A percentile compares a stretch with the other conserved stretches of the same genome.
These are phyloP conservation scores for Archaeoteleia sp. DNA, from an alignment of 2,888 invertebrate genomes.

Conservation along the genomic window DNA sequence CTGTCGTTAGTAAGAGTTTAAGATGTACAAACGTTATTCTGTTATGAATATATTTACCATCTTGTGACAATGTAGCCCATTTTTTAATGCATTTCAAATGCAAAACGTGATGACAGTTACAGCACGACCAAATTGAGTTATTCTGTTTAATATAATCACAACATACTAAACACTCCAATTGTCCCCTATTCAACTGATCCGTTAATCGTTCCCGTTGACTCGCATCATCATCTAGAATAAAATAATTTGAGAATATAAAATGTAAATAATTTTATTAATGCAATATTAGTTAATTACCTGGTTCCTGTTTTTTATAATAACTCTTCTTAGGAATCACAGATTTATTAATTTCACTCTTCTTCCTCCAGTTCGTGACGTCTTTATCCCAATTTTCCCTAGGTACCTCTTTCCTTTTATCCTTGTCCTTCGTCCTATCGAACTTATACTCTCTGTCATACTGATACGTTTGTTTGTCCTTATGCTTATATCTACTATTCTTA, in stretches of 20 bases:
- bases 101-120: conserved; percentile 92
- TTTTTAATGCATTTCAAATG: conserved; percentile 93
- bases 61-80: conserved; percentile 91
- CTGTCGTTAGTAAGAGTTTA: too few species aligned
- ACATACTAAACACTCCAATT: conserved; percentile 95
- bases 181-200: conserved; percentile 87
- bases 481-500: conserved; percentile 31
- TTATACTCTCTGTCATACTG: conserved; percentile 29
- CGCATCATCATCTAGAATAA: conserved; percentile 76
- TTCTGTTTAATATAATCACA: conserved; percentile 89
- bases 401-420: conserved; percentile 37
- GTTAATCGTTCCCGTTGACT: conserved; percentile 90
- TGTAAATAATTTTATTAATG: background rate
- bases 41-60: conserved; percentile 73
- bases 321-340: conserved; percentile 50
- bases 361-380: conserved; percentile 63
- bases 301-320: conserved; percentile 58
- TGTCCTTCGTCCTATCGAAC: conserved; percentile 47
- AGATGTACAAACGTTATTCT: conserved; percentile 13
- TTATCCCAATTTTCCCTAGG: conserved; percentile 55
- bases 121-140: conserved; percentile 93
- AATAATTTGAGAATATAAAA: conserved; percentile 14
- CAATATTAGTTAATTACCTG: conserved; percentile 54
- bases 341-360: conserved; percentile 55
- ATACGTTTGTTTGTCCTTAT: conserved; percentile 51